phyloP scores from a whole-genome alignment of 1,140 invertebrate species.

The Rhagoletis pomonella region DNA sequence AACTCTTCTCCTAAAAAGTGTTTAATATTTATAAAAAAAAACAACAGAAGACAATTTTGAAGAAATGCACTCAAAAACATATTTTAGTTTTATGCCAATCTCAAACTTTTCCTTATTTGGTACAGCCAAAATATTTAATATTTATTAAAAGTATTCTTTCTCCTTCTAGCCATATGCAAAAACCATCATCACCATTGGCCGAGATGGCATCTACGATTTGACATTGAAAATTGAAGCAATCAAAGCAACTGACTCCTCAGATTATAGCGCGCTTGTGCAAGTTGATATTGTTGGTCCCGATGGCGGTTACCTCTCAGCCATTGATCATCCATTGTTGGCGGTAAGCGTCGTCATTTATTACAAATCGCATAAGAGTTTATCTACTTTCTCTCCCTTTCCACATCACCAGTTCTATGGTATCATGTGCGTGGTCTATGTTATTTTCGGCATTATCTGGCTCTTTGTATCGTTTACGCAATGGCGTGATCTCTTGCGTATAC shows the following conservation, averaged over 20 bases:
- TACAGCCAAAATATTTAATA: too few species aligned
- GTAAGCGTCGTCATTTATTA: slow-evolving; percentile 72
- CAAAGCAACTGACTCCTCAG: slow-evolving; percentile 56
- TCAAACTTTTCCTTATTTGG: too few species aligned
- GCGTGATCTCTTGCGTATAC: slow-evolving; percentile 92
- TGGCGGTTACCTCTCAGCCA: slow-evolving; percentile 85
- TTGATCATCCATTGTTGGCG: slow-evolving; percentile 83
- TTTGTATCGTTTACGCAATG: slow-evolving; percentile 89
- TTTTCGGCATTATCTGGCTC: slow-evolving; percentile 89
- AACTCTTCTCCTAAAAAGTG: too few species aligned
- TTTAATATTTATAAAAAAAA: too few species aligned
- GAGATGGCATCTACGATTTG: slow-evolving; percentile 78
- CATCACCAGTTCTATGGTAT: slow-evolving; percentile 87
- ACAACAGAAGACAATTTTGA: too few species aligned
- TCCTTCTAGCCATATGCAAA: slow-evolving; percentile 62
- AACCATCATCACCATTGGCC: slow-evolving; percentile 73
- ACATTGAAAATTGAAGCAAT: slow-evolving; percentile 69
- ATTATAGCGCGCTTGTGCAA: slow-evolving; percentile 76
- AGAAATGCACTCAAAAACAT: too few species aligned
- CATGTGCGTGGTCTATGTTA: slow-evolving; percentile 91
- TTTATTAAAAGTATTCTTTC: slow-evolving; percentile 41
- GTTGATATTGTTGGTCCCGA: slow-evolving; percentile 80
- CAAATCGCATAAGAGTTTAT: slow-evolving; percentile 43
- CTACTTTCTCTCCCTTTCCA: not conserved
- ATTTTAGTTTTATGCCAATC: too few species aligned